Base-by-base conservation (phyloP, 1,140 invertebrate genomes). In the Nilaparvata lugens region DNA sequence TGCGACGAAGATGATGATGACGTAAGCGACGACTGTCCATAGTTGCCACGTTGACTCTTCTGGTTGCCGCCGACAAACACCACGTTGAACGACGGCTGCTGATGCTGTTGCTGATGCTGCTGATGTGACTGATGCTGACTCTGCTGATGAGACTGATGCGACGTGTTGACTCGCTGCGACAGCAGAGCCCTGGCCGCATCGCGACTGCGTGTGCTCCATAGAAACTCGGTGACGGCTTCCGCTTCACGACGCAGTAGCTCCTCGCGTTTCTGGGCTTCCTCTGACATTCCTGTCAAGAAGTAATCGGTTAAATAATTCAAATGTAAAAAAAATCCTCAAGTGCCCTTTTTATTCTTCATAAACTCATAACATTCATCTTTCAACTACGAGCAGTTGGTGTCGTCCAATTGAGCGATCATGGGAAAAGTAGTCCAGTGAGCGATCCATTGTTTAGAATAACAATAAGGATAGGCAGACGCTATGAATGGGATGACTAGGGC, bases 201-300 rank as follows among this genome's bases (percentile, higher is more conserved):
- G 14, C 78, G 70, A 62, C 74, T 79, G 54, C 79, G 67, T n/a
- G 75, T 79, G 5, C 79, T 76, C 64, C 81, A 79, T 3, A 82
- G 67, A 63, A 75, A 81, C 61, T 79, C 79, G 1, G 78, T 77
- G 4, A 81, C 79, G 18, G 66, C 67, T 53, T 67, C 68, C 9
- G 65, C 65, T 62, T 81, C 80, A 2, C 78, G 70, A 9, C 76
- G 60, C 21, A 79, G 64, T 52, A 79, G 78, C 28, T 76, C 75
- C 60, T 77, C 74, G 9, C 76, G 60, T 11, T 56, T 25, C 19
- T 19, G 48, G 6, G 51, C 18, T 4, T 58, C 56, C 42, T 58
- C 56, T 2, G 58, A 31, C 21, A 51, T 43, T 18, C 45, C 43
- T 38, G 58, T 52, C n/a, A n/a, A n/a, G n/a, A n/a, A n/a, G n/a